A percentile compares a stretch with the other conserved stretches of the same genome.
Conservation (phyloP, 2,113 vertebrate species). For the Megaleporinus macrocephalus region DNA sequence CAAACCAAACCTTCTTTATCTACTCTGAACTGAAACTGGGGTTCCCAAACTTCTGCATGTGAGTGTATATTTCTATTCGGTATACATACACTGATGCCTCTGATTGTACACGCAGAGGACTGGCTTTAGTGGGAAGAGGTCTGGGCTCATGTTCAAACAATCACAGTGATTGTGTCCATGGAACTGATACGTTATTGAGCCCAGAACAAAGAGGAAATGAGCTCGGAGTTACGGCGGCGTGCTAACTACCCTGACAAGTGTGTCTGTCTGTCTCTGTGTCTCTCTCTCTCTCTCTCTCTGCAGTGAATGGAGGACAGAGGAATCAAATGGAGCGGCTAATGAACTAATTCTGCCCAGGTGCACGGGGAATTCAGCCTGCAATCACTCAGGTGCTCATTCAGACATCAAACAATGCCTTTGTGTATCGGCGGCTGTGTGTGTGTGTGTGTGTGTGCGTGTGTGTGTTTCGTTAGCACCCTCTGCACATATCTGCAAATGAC, state of each 20-base stretch:
- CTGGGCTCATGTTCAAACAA: neutral
- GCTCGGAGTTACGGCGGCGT: neutral
- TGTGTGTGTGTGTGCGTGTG: conserved; percentile 13
- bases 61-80: too few relatives aligned
- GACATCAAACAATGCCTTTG: conserved; percentile 34
- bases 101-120: neutral
- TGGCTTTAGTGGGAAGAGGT: neutral
- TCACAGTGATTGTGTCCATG: neutral
- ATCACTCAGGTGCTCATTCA: conserved; percentile 50
- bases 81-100: neutral
- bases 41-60: too few relatives aligned
- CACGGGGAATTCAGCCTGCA: conserved; percentile 46
- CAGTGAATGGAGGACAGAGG: conserved; percentile 13
- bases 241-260: neutral
- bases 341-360: conserved; percentile 47
- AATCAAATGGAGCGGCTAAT: conserved; percentile 51
- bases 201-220: conserved; percentile 15
- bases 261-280: conserved; percentile 1
- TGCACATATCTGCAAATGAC: conserved; percentile 28
- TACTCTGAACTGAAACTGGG: too few relatives aligned
- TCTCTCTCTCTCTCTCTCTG: conserved; percentile 16
- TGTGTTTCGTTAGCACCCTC: neutral
- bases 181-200: neutral
- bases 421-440: neutral
- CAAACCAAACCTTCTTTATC: too few relatives aligned